Evolutionary conservation across 2,888 invertebrate species (phyloP), one percentile per base, ranked within the genome.

Genomic region (Euphydryas editha): DNA sequence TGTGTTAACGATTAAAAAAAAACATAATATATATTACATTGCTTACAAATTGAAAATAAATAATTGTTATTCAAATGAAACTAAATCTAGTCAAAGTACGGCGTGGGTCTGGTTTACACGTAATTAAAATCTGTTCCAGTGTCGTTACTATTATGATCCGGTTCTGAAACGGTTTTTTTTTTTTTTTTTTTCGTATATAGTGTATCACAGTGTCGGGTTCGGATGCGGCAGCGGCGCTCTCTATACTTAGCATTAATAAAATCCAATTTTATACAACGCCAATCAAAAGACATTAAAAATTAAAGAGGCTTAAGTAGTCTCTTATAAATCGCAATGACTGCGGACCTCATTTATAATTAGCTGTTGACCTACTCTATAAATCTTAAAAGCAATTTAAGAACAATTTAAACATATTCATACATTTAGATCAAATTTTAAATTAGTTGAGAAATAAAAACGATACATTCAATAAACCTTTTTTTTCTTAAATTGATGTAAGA

Each of bases 331-430:
- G 51, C 57, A 59, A 59, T 58, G 46, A 56, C 44, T 68, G 65
- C 37, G 36, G 68, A 44, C 65, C 62, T 62, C 56, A 56, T 56
- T 65, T 65, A 49, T 62, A 62, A 62, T 65, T 59, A 55, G 18
- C 42, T 56, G 36, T 36, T 59, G 62, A 59, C 68, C 68, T 62
- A 68, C 58, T 62, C 62, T 62, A 54, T 44, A 65, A 59, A 55
- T 59, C 5, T 47, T 17, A 37, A 49, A 44, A 24, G 36, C 66
- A 62, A 62, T 59, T 65, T 55, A 47, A 46, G 30, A 24, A 17
- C 30, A 62, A 62, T 59, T 65, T 55, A 55, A 46, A 42, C 39
- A 17, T 18, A 58, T 36, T 42, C n/a, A 58, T 51, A 13, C 51
- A 64, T 42, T 58, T 64, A 51, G 64, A 44, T 59, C 54, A 59